Evolutionary conservation across 64 coral and sea anemone genomes (phyloP), one percentile per base, ranked within the genome.

Genomic region (Stichodactyla helianthus): DNA sequence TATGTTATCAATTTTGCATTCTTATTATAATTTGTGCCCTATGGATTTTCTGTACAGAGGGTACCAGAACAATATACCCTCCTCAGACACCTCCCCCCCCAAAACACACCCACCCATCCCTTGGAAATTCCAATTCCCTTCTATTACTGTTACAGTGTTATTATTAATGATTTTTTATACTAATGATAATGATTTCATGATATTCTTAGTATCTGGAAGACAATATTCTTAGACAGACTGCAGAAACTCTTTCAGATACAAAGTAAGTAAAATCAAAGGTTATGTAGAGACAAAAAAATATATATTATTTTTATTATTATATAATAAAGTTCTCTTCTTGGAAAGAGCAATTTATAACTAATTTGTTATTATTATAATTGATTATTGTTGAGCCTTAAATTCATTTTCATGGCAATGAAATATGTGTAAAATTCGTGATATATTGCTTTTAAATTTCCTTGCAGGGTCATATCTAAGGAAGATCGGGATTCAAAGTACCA

Each of bases 191-290:
- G 11, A 82, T 82, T 54, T n/a, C n/a, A n/a, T n/a, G 23, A 23
- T 55, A 18, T 84, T 59, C 79, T 76, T 87, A 96, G 94, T 96
- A 89, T 79, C 63, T 96, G 55, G 87, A 96, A 53, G 91, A 93
- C 88, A 96, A 96, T 16, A 89, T 96, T 23, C 65, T 96, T 63
- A 96, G 87, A 15, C 97, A 99, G 58, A 95, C 97, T 65, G 88
- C 97, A 28, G 88, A 92, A n/a, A 99, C 88, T 50, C 86, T 99
- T 0, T 95, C 93, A 85, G 97, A 99, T 57, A 85, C 97, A 88
- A 94, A 95, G 97, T 99, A 86, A 91, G 91, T 74, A 74, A 71
- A 74, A 71, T 74, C 18, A 28, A 31, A 28, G n/a, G 27, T 11
- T 74, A 64, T 15, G 3, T 58, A 60, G 13, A 60, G 58, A 60